phyloP scores from a whole-genome alignment of 2,113 vertebrate species.

The Mustela lutreola region DNA sequence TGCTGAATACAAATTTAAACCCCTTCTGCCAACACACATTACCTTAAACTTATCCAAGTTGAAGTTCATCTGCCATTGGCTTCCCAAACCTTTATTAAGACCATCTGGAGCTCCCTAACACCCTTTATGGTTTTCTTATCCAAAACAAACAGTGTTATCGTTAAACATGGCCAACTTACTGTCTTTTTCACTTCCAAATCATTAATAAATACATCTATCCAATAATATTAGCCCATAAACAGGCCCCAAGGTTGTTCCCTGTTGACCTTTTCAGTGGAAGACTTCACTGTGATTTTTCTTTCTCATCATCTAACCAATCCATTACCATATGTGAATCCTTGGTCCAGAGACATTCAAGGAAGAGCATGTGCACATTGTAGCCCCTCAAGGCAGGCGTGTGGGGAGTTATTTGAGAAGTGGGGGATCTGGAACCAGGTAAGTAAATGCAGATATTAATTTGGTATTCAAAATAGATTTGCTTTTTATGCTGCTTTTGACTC shows the following conservation, averaged over 20 bases:
- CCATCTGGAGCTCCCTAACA: conserved; percentile 30
- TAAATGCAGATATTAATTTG: conserved; percentile 28
- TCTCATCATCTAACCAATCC: not conserved
- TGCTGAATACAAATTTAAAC: not conserved
- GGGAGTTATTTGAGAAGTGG: not conserved
- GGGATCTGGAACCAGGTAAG: not conserved
- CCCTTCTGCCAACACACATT: not conserved
- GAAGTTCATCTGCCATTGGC: conserved; percentile 46
- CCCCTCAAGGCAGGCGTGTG: not conserved
- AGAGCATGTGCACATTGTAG: not conserved
- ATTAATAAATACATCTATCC: conserved; percentile 43
- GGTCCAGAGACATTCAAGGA: not conserved
- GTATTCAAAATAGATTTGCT: conserved; percentile 23
- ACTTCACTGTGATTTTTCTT: conserved; percentile 62
- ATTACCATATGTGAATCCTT: not conserved
- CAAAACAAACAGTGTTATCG: conserved; percentile 54
- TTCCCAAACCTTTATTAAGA: conserved; percentile 20
- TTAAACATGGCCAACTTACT: conserved; percentile 75
- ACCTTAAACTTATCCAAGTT: conserved; percentile 47
- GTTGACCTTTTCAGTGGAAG: conserved; percentile 49
- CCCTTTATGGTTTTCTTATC: conserved; percentile 38
- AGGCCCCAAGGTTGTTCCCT: conserved; percentile 43
- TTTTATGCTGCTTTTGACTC: not conserved
- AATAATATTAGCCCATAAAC: not conserved
- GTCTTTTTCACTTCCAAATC: conserved; percentile 80